Conservation (phyloP, 2,113 vertebrate species). For the Cathartes aura region DNA sequence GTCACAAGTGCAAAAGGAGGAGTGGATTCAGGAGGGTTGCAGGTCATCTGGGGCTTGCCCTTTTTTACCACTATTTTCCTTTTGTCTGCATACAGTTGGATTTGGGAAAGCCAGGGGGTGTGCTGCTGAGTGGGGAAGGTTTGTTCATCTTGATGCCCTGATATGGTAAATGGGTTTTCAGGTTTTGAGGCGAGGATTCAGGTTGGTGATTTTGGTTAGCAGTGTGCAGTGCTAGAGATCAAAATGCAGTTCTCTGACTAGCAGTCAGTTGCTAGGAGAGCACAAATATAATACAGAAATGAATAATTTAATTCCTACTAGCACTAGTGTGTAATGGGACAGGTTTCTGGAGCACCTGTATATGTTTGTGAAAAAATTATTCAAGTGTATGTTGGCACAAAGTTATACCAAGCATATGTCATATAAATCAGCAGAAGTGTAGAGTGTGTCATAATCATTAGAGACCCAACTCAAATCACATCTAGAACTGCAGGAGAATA, state of each 20-base stretch:
- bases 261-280: not conserved
- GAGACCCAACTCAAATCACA: not conserved
- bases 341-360: not conserved
- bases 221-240: not conserved
- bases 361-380: not conserved
- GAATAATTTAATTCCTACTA: not conserved
- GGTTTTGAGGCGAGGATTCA: not conserved
- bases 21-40: not conserved
- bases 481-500: not conserved
- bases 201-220: not conserved
- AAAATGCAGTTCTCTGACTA: not conserved
- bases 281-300: not conserved
- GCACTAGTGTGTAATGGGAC: not conserved
- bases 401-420: not conserved
- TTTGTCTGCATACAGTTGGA: not conserved
- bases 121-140: not conserved
- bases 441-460: not conserved
- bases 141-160: not conserved
- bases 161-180: not conserved
- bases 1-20: not conserved
- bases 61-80: not conserved
- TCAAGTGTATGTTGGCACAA: not conserved
- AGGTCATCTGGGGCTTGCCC: not conserved
- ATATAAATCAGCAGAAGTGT: not conserved
- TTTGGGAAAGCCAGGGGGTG: not conserved